Conservation (phyloP, 2,113 vertebrate genomes). For the Podarcis raffonei region DNA sequence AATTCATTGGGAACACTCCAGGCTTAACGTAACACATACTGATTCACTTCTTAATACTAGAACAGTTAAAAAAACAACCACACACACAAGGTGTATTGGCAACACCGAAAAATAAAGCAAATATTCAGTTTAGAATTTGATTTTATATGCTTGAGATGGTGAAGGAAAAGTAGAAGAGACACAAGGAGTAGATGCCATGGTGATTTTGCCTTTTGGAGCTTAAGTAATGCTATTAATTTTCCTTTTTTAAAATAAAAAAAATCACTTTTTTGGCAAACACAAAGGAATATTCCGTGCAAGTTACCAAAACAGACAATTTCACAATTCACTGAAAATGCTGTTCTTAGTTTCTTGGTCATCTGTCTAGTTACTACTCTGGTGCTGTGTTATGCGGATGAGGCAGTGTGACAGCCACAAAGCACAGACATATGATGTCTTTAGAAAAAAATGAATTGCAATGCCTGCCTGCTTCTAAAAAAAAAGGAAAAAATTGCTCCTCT, state of each 20-base stretch:
- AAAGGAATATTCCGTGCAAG: conserved; percentile 23
- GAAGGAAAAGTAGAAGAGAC: conserved; percentile 37
- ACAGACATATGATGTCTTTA: conserved; percentile 40
- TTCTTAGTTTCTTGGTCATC: conserved; percentile 26
- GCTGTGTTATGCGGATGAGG: conserved; percentile 49
- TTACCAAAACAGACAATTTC: conserved; percentile 44
- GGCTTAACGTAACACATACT: conserved; percentile 22
- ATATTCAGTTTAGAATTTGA: conserved; percentile 32
- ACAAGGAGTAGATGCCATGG: conserved; percentile 24
- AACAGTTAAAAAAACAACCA: conserved; percentile 24
- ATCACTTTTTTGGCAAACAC: conserved; percentile 52
- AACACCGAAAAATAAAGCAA: conserved; percentile 58
- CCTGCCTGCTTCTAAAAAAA: conserved; percentile 59
- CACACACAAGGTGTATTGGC: conserved; percentile 45
- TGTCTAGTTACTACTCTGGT: conserved; percentile 40
- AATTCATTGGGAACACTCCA: conserved; percentile 48
- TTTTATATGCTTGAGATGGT: conserved; percentile 1
- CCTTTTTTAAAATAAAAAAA: conserved; percentile 8
- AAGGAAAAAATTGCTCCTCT: conserved; percentile 62
- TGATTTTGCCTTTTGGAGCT: conserved; percentile 49
- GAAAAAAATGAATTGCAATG: conserved; percentile 35
- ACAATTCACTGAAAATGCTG: not conserved
- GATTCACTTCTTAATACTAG: conserved; percentile 37
- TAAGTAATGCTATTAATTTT: conserved; percentile 50
- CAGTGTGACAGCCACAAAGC: conserved; percentile 27